Percentiles rank a stretch among this genome's conserved stretches.
Evolutionary conservation across 1,140 invertebrate species (phyloP).

Genomic region (Drosophila nikananu): DNA sequence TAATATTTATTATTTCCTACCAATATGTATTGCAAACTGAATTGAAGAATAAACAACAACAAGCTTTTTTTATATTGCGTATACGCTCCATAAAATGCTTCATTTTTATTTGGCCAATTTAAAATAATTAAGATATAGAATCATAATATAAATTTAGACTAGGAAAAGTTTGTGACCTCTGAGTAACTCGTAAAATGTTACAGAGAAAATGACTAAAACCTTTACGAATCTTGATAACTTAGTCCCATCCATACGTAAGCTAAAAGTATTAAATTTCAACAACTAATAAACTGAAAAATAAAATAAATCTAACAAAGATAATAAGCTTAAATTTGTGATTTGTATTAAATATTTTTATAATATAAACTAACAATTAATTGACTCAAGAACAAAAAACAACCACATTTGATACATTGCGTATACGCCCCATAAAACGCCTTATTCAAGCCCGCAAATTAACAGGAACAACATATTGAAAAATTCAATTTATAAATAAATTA

Average conservation of each 20-base stretch:
- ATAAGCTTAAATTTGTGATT: neutral
- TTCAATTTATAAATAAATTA: no score
- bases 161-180: no score
- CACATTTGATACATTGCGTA: constrained; percentile 42
- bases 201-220: no score
- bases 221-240: no score
- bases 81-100: constrained; percentile 49
- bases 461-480: no score
- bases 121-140: no score
- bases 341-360: neutral
- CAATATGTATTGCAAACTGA: neutral
- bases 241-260: no score
- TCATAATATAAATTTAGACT: no score
- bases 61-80: constrained; percentile 33
- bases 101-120: no score
- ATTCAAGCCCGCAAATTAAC: no score
- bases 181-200: no score
- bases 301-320: neutral
- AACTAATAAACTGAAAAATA: neutral
- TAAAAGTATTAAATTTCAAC: no score
- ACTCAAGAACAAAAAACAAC: neutral
- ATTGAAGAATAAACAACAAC: neutral
- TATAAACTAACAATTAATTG: neutral
- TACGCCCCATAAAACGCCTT: neutral
- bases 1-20: neutral